Conservation (phyloP, 1,140 invertebrate genomes). For the Diprion similis region DNA sequence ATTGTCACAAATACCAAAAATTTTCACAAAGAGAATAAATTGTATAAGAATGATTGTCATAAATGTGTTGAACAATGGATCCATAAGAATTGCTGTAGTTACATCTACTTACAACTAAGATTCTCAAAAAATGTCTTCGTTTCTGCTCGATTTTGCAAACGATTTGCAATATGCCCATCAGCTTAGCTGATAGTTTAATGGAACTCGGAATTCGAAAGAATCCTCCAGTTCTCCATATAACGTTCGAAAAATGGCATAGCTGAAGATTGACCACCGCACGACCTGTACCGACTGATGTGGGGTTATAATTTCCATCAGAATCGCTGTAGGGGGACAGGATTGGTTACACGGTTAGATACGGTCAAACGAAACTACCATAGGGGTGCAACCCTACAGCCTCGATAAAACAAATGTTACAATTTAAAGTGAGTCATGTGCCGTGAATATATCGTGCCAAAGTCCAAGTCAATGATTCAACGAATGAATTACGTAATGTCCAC, state of each 20-base stretch:
- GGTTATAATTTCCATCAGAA: slow-evolving; percentile 46
- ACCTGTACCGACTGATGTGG: neutral
- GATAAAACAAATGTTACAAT: slow-evolving; percentile 38
- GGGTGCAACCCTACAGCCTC: slow-evolving; percentile 20
- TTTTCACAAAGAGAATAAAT: no score
- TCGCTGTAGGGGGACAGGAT: slow-evolving; percentile 20
- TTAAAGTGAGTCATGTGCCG: slow-evolving; percentile 39
- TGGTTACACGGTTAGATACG: slow-evolving; percentile 28
- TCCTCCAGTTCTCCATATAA: neutral
- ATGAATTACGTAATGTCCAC: neutral
- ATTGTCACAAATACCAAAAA: no score
- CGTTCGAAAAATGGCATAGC: neutral
- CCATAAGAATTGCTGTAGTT: no score
- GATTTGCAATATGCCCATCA: no score
- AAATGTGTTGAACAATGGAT: no score
- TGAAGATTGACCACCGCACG: neutral
- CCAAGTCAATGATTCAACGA: slow-evolving; percentile 13
- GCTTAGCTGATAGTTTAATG: no score
- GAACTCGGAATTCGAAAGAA: no score
- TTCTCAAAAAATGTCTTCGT: no score
- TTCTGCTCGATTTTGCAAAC: no score
- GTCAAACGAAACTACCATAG: slow-evolving; percentile 25
- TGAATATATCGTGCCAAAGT: slow-evolving; percentile 11
- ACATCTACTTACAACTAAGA: no score
- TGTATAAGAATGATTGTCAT: no score